These are phyloP conservation scores for Oncopodura yosiiana DNA, from an alignment of 1,140 invertebrate genomes.

Conservation along the genomic window DNA sequence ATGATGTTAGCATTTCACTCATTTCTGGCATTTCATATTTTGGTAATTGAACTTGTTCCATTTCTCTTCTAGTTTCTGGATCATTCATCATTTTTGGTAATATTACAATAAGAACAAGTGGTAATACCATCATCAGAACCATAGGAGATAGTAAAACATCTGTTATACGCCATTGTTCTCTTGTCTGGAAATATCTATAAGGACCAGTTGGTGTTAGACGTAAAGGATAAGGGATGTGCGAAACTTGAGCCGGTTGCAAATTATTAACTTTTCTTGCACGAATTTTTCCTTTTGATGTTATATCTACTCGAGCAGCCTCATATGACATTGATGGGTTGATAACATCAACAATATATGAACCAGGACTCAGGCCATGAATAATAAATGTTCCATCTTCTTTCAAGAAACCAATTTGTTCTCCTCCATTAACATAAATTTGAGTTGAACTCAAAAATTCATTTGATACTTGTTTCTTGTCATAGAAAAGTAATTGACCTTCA, in stretches of 20 bases:
- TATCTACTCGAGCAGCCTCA: slow-evolving; percentile 85
- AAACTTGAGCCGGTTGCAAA: slow-evolving; percentile 77
- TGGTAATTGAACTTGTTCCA: slow-evolving; percentile 74
- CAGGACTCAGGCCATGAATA: slow-evolving; percentile 79
- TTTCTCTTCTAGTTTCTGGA: slow-evolving; percentile 86
- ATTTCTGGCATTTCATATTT: slow-evolving; percentile 83
- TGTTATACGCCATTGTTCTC: slow-evolving; percentile 89
- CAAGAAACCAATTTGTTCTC: slow-evolving; percentile 74
- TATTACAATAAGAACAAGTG: slow-evolving; percentile 79
- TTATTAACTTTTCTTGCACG: slow-evolving; percentile 89
- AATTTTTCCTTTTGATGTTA: slow-evolving; percentile 92
- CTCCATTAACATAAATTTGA: slow-evolving; percentile 73
- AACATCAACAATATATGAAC: slow-evolving; percentile 91
- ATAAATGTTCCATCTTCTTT: slow-evolving; percentile 85
- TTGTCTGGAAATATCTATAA: slow-evolving; percentile 82
- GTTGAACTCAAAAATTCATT: slow-evolving; percentile 66
- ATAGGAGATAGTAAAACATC: slow-evolving; percentile 95
- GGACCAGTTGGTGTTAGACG: slow-evolving; percentile 70
- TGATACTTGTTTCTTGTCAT: slow-evolving; percentile 48
- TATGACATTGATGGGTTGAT: slow-evolving; percentile 82
- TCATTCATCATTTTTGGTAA: slow-evolving; percentile 95
- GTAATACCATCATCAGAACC: slow-evolving; percentile 95
- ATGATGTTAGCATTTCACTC: slow-evolving; percentile 75
- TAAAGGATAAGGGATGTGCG: slow-evolving; percentile 82
- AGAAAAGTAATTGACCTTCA: slow-evolving; percentile 70